A percentile compares a stretch with the other conserved stretches of the same genome.
Evolutionary conservation across 2,797 vertebrate species (phyloP).

Genomic region (Myotis vivesi): DNA sequence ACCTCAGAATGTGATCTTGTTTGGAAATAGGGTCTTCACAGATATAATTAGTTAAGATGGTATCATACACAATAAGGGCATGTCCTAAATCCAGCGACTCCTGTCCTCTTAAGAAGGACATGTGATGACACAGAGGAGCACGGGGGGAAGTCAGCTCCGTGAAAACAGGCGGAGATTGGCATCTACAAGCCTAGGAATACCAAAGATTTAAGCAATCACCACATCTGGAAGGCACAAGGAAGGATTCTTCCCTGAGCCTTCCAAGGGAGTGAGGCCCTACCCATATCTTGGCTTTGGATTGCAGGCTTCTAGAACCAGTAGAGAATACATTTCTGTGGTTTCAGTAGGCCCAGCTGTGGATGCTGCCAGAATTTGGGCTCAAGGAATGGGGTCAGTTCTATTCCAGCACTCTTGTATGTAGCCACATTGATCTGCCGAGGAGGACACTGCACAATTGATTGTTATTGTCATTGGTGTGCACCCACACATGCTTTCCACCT

Average conservation of each 20-base stretch:
- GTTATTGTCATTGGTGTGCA: no score
- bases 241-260: background rate
- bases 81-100: background rate
- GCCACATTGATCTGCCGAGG: fast-evolving
- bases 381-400: fast-evolving
- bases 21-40: background rate
- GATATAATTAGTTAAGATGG: background rate
- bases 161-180: background rate
- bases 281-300: background rate
- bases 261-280: fast-evolving
- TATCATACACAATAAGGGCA: background rate
- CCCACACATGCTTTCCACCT: background rate
- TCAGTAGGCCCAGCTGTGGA: background rate
- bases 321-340: background rate
- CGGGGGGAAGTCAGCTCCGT: background rate
- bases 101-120: background rate
- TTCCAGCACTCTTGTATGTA: no score
- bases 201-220: fast-evolving
- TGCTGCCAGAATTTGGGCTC: background rate
- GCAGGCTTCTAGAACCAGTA: background rate
- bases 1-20: background rate
- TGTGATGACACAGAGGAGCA: background rate
- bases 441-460: background rate
- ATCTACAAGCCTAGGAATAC: fast-evolving
- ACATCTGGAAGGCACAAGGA: background rate